Evolutionary conservation across 1,140 invertebrate genomes (phyloP).

Genomic region (Hestina assimilis): DNA sequence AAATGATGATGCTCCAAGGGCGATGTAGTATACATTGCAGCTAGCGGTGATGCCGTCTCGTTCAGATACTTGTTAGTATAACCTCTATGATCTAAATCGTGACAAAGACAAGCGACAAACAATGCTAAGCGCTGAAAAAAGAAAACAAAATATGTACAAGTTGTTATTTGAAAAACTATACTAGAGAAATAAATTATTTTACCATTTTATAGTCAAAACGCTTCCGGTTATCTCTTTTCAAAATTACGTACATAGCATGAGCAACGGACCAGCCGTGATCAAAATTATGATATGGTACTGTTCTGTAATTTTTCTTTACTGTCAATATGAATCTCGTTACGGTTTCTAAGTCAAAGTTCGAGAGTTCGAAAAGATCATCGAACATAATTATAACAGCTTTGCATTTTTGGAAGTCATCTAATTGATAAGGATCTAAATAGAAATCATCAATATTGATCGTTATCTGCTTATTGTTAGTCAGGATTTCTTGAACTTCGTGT

Average conservation of each 20-base stretch:
- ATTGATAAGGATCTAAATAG: slow-evolving; percentile 84
- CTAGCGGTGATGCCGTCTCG: slow-evolving; percentile 88
- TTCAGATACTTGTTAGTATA: slow-evolving; percentile 92
- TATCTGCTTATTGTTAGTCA: slow-evolving; percentile 41
- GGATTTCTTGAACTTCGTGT: slow-evolving; percentile 80
- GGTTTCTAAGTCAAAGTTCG: slow-evolving; percentile 80
- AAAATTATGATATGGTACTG: slow-evolving; percentile 92
- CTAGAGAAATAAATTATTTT: slow-evolving; percentile 8
- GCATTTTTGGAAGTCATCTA: slow-evolving; percentile 85
- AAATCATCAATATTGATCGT: slow-evolving; percentile 79
- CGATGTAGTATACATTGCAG: slow-evolving; percentile 89
- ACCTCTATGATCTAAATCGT: slow-evolving; percentile 91
- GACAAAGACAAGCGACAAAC: slow-evolving; percentile 89
- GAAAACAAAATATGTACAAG: not conserved
- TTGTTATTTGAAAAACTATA: not conserved
- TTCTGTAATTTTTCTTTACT: slow-evolving; percentile 89
- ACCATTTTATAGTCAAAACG: slow-evolving; percentile 56
- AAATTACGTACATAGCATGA: slow-evolving; percentile 88
- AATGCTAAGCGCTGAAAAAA: slow-evolving; percentile 84
- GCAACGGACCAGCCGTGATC: slow-evolving; percentile 91
- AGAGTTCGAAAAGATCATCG: slow-evolving; percentile 83
- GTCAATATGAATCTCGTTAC: slow-evolving; percentile 88
- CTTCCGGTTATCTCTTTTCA: slow-evolving; percentile 76
- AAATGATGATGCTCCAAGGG: slow-evolving; percentile 94
- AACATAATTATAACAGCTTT: slow-evolving; percentile 89